Evolutionary conservation across 2,888 invertebrate species (phyloP).

Genomic region (Machimus rusticus): DNA sequence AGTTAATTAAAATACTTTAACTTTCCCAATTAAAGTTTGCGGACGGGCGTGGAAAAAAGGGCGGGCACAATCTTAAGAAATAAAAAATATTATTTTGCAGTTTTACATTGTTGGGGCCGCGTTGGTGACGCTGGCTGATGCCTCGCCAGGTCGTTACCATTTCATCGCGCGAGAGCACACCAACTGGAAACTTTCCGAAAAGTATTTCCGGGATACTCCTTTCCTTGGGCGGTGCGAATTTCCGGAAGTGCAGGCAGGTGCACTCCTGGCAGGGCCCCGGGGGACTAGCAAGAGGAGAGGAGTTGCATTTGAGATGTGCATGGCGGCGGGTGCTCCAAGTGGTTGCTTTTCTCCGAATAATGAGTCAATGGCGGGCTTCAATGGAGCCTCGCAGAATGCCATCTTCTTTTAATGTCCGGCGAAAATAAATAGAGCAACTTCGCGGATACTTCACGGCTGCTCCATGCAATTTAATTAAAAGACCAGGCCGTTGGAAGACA

Average conservation of each 20-base stretch:
- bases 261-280: background rate
- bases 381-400: background rate
- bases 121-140: background rate
- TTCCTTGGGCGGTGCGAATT: background rate
- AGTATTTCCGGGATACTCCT: background rate
- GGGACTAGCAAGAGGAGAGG: background rate
- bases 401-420: background rate
- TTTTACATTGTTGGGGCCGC: background rate
- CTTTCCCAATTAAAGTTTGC: slow-evolving; percentile 27
- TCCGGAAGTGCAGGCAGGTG: background rate
- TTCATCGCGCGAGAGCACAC: background rate
- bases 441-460: background rate
- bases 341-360: background rate
- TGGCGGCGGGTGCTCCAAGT: background rate
- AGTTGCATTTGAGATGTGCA: background rate
- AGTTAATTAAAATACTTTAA: slow-evolving; percentile 22
- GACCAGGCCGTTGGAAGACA: background rate
- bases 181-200: background rate
- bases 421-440: background rate
- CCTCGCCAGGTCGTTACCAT: background rate
- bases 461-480: background rate
- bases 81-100: slow-evolving; percentile 11
- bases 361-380: background rate
- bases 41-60: background rate
- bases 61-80: background rate